Percentiles rank a stretch among this genome's conserved stretches.
phyloP scores from a whole-genome alignment of 2,797 vertebrate species.

The Cichlasoma orientale region DNA sequence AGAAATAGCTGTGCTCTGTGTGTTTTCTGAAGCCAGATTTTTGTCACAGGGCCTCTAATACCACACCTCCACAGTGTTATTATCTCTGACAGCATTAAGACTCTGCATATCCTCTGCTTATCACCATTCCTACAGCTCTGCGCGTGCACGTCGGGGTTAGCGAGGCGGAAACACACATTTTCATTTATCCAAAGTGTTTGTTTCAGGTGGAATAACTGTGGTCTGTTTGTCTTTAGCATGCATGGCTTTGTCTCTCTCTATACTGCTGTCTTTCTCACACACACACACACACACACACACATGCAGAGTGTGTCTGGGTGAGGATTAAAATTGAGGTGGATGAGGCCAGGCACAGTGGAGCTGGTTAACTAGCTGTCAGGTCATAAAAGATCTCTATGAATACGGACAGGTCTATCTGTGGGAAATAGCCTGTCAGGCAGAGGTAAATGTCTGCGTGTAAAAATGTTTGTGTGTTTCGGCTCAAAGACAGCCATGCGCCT shows the following conservation, averaged over 20 bases:
- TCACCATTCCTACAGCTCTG: not conserved
- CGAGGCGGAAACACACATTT: not conserved
- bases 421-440: slow-evolving; percentile 57
- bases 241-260: not conserved
- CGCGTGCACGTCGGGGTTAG: not conserved
- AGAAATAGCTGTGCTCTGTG: not conserved
- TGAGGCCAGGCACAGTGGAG: slow-evolving; percentile 23
- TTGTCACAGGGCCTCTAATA: not conserved
- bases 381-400: slow-evolving; percentile 47
- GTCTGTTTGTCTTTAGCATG: not conserved
- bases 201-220: not conserved
- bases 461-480: slow-evolving; percentile 13
- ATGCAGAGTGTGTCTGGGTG: slow-evolving; percentile 15
- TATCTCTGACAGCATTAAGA: slow-evolving; percentile 31
- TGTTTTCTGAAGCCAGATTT: not conserved
- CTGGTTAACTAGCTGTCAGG: slow-evolving; percentile 71
- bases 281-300: not conserved
- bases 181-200: slow-evolving; percentile 24
- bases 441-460: slow-evolving; percentile 12
- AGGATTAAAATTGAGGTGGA: slow-evolving; percentile 44
- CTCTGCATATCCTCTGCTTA: slow-evolving; percentile 5
- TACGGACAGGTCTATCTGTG: slow-evolving; percentile 71
- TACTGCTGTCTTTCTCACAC: not conserved
- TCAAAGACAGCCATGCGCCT: slow-evolving; percentile 33
- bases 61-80: slow-evolving; percentile 11